Evolutionary conservation across 2,797 vertebrate species (phyloP), one percentile per base, ranked within the genome.

Genomic region (Lepilemur septentrionalis): DNA sequence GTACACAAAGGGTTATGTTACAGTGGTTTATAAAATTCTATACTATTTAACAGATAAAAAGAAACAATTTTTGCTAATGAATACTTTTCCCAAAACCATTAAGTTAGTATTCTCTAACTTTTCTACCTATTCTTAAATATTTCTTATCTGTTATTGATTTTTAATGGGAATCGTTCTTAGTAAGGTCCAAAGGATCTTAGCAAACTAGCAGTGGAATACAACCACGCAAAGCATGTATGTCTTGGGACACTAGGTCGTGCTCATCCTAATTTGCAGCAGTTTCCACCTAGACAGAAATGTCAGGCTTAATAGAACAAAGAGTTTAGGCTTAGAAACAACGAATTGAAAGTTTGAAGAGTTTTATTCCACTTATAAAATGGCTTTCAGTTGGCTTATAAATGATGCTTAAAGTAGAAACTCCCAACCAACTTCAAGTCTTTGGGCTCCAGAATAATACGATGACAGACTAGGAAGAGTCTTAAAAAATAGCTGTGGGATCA

Each of bases 321-420:
- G 46, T 59, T 89, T 41, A 84, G 32, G 15, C n/a, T 92, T 76
- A 30, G 78, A 94, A 38, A 72, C 59, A 87, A 38, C 48, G 76
- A 92, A 86, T 28, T 52, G 57, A 25, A 89, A 88, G 41, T n/a
- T 88, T 28, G 59, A 76, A 70, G n/a, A 80, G 52, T 91, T 94
- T 76, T 87, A 90, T 89, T 86, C 67, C 52, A 79, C 12, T 92
- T 41, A 90, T 80, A 87, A 93, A 94, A 85, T 89, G 63, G 7
- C 3, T 87, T 23, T 89, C 55, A 35, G 3, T 76, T 17, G 35
- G 12, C 23, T 63, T 81, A 43, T 76, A 90, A 76, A 70, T 89
- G 14, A 82, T 43, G 48, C 65, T 84, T 55, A 84, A 57, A 32
- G 25, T 65, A 65, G 61, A 89, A 91, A 67, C 20, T 76, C 7